Evolutionary conservation across 2,113 vertebrate genomes (phyloP), one percentile per base, ranked within the genome.

Genomic region (Ceyx margarethae): DNA sequence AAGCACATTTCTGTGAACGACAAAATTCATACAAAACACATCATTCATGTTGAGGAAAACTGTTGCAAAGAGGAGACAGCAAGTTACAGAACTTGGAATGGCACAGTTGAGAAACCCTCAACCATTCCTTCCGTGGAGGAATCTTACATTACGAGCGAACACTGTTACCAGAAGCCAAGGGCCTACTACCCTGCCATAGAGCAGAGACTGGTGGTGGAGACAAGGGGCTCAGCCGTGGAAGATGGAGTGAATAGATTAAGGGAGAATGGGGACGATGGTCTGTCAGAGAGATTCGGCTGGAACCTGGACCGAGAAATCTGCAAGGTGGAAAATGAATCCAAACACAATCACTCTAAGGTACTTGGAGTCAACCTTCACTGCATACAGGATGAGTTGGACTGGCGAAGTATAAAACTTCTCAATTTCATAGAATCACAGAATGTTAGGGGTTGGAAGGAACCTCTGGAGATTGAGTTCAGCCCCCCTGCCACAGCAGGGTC

Each of bases 131-230:
- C 98, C 58, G 96, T 98, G 95, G 99, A 99, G 95, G 98, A 98
- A 66, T 99, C 99, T 5, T 99, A 99, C 42, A 99, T 99, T 91
- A 99, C 98, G 26, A 99, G 99, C 20, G 99, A 99, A 88, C 99
- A 99, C 97, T 99, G 99, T 97, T 99, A 99, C 96, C 99, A 99
- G 97, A 99, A 99, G 91, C 98, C 99, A 8, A 98, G 98, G 3
- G 97, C 98, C 69, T 99, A 98, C 74, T 99, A 99, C 91, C 98
- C 99, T 13, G 99, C 99, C 0, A 98, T 99, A 92, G 99, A 99
- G 97, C 99, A 99, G 97, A 98, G 98, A 85, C 94, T 99, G 94
- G 98, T 99, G 58, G 99, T 99, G 93, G 99, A 99, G 96, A 99
- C 99, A 3, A 95, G 98, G 65, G 97, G 98, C 72, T 98, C 98